Evolutionary conservation across 2,888 invertebrate species (phyloP).

Genomic region (Nesidiocoris tenuis): DNA sequence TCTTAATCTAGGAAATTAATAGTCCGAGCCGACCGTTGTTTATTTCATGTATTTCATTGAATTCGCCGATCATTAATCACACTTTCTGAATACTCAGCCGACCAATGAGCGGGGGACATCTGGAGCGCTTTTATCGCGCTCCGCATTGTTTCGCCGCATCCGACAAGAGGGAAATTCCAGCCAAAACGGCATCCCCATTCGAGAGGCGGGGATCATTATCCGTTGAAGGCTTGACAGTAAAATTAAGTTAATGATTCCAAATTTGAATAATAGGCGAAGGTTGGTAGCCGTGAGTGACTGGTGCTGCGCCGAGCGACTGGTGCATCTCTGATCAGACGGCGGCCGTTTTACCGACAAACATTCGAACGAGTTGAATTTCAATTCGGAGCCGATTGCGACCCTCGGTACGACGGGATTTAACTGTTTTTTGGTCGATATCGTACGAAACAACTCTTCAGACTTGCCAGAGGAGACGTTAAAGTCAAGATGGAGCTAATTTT

Average conservation of each 20-base stretch:
- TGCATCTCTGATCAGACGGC: not conserved
- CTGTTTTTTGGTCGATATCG: too few species aligned
- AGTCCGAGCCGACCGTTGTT: slow-evolving; percentile 17
- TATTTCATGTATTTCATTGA: slow-evolving; percentile 39
- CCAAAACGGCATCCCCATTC: slow-evolving; percentile 1
- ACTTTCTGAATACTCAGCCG: slow-evolving; percentile 30
- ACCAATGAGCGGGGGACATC: slow-evolving; percentile 36
- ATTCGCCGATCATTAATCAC: slow-evolving; percentile 33
- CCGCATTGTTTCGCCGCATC: slow-evolving; percentile 6
- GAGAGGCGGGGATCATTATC: slow-evolving; percentile 26
- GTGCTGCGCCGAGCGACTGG: slow-evolving; percentile 1
- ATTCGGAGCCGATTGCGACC: not conserved
- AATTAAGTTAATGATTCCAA: slow-evolving; percentile 39
- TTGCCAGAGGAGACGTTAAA: too few species aligned
- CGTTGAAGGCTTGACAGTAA: slow-evolving; percentile 33
- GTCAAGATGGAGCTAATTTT: too few species aligned
- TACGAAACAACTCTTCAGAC: too few species aligned
- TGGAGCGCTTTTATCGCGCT: slow-evolving; percentile 36
- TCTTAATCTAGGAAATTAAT: slow-evolving; percentile 39
- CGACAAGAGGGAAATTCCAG: not conserved
- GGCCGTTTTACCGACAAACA: not conserved
- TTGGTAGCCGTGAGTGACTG: slow-evolving; percentile 27
- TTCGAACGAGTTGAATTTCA: not conserved
- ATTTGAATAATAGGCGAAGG: slow-evolving; percentile 38
- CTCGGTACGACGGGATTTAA: too few species aligned